Base-by-base conservation (phyloP, 2,888 invertebrate genomes). In the Hipparchia sbordonii region DNA sequence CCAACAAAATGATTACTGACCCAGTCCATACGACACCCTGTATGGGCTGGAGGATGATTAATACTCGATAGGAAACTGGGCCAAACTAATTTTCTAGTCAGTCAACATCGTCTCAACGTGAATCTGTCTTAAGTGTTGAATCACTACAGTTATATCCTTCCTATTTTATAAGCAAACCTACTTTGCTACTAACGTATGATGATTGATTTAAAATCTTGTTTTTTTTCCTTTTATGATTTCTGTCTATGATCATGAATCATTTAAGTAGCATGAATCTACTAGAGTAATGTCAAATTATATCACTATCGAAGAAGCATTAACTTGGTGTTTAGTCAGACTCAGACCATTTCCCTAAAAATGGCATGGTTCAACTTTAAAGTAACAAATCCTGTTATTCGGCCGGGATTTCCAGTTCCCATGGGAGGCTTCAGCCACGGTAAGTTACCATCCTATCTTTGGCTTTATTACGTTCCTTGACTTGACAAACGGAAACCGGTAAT, bases 31-130 rank as follows among this genome's bases (percentile, higher is more conserved):
- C 82, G 83, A 81, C 84, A 48, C 67, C 57, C 82, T 79, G 83
- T 89, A 89, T 89, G 87, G 89, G 87, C 85, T 80, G 79, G 81
- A 82, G 81, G 84, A 84, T 85, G 88, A 87, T 88, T 87, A 89
- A 88, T 86, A 77, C 83, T 83, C 79, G 82, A 82, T 80, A 83
- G 84, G 84, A 81, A 89, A 87, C 85, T 81, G 79, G 87, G 87
- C 79, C 84, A 82, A 81, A 81, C 82, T 80, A 81, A 83, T 86
- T 84, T 85, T 82, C 85, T 83, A 71, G 67, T 67, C 71, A 74
- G 63, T 69, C 70, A 76, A 68, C 63, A 72, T 60, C 48, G 61
- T 70, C 56, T 62, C 52, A 61, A 33, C 69, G 23, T 67, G 33
- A 69, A 68, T 45, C 69, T 66, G 56, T 70, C 68, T 48, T 72